Conservation (phyloP, 2,113 vertebrate species). For the Otus sunia region DNA sequence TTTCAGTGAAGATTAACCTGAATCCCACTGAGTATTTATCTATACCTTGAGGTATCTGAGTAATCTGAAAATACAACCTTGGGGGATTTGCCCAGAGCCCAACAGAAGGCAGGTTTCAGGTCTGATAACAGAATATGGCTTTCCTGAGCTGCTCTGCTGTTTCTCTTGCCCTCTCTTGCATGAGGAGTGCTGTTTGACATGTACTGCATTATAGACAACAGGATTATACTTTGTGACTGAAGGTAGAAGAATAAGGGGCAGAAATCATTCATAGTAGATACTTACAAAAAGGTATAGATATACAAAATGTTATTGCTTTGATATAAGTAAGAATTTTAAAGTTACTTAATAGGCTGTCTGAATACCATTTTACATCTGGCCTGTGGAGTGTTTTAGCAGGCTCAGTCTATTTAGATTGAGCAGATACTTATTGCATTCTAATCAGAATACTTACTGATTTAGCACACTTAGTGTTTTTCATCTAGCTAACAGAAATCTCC, state of each 20-base stretch:
- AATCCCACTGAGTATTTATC: background rate
- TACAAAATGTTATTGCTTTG: background rate
- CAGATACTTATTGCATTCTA: background rate
- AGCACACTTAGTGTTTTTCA: background rate
- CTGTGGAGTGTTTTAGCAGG: background rate
- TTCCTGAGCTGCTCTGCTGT: background rate
- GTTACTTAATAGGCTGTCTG: background rate
- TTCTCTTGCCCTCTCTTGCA: background rate
- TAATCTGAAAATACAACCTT: background rate
- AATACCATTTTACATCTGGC: background rate
- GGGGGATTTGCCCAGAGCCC: background rate
- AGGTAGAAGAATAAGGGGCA: background rate
- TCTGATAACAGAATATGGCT: background rate
- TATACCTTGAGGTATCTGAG: background rate
- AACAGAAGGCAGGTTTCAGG: background rate
- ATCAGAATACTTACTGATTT: slow-evolving; percentile 20
- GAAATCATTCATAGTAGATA: background rate
- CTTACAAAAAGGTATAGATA: background rate
- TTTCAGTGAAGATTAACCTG: background rate
- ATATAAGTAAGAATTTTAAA: background rate
- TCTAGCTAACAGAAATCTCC: background rate
- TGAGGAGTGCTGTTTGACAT: background rate
- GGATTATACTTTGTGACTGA: background rate
- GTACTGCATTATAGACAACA: background rate
- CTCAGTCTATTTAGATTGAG: background rate